phyloP scores from a whole-genome alignment of 2,113 vertebrate species.

The Butastur rufipennis region DNA sequence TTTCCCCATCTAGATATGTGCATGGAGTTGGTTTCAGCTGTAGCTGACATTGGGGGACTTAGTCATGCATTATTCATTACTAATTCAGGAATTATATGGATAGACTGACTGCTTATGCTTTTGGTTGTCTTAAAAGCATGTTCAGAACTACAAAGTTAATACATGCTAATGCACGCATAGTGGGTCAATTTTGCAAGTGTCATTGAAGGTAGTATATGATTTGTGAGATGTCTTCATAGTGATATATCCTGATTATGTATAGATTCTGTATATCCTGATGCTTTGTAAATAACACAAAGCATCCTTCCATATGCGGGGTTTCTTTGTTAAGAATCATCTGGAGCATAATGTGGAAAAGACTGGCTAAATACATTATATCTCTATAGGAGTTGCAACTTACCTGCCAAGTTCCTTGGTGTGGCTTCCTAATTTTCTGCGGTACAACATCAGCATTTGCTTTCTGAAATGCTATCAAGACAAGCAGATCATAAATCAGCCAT shows the following conservation, averaged over 20 bases:
- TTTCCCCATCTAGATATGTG: not conserved
- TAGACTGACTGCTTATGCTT: not conserved
- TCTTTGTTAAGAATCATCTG: not conserved
- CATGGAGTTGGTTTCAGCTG: not conserved
- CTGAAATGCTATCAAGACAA: not conserved
- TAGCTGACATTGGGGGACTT: not conserved
- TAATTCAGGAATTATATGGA: not conserved
- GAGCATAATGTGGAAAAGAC: not conserved
- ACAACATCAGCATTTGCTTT: not conserved
- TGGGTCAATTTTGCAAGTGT: not conserved
- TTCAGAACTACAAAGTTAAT: not conserved
- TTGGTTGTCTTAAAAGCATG: not conserved
- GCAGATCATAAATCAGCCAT: not conserved
- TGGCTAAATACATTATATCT: not conserved
- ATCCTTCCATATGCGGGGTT: not conserved
- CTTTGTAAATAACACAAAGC: fast-evolving
- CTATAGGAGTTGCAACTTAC: not conserved
- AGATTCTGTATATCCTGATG: not conserved
- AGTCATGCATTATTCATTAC: not conserved
- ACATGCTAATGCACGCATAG: not conserved
- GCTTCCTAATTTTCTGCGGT: not conserved
- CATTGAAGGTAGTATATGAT: not conserved
- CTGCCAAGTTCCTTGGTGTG: not conserved
- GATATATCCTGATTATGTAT: not conserved
- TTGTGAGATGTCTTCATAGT: not conserved